These are phyloP conservation scores for Julus scandinavius DNA, from an alignment of 2,888 invertebrate genomes.

Conservation along the genomic window DNA sequence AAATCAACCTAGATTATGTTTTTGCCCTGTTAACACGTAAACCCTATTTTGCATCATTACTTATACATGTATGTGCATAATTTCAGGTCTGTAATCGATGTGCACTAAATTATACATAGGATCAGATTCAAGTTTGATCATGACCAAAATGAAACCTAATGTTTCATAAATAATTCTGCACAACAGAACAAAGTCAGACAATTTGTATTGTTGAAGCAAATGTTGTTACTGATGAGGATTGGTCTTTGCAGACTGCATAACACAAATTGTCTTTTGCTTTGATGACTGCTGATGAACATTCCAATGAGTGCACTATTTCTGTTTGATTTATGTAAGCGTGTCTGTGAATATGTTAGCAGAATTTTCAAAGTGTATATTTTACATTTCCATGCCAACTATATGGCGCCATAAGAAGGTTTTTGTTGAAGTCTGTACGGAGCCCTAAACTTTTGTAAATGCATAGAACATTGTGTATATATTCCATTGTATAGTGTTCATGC, in stretches of 20 bases:
- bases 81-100: neutral
- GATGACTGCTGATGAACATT: no score
- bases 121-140: neutral
- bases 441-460: neutral
- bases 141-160: neutral
- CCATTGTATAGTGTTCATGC: neutral
- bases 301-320: no score
- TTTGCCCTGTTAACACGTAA: neutral
- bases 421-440: neutral
- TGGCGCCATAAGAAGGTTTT: neutral
- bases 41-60: no score
- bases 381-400: neutral
- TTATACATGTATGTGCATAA: neutral
- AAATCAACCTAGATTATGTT: neutral
- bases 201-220: no score
- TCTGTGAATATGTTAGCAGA: no score
- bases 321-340: no score
- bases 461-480: neutral
- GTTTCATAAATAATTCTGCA: no score
- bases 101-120: no score
- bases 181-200: no score
- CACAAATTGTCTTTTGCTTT: no score
- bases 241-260: no score
- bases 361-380: neutral
- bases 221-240: no score